Evolutionary conservation across 92 coral and sea anemone genomes (phyloP).

Genomic region (Porites evermanni): DNA sequence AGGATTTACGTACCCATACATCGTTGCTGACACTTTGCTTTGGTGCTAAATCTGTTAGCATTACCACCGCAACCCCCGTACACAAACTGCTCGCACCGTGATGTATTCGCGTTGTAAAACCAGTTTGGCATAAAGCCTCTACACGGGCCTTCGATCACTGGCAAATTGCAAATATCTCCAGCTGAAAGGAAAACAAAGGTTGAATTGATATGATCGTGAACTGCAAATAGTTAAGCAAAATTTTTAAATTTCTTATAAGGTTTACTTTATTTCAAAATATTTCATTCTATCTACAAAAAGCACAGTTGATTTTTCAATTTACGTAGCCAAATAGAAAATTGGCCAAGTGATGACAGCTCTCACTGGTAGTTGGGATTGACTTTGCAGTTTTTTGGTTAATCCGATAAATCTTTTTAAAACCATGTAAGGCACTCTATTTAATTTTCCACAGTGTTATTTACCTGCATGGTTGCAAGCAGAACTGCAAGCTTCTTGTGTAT

Average conservation of each 20-base stretch:
- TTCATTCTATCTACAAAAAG: too few species aligned
- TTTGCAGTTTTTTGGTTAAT: too few species aligned
- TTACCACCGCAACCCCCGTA: constrained; percentile 91
- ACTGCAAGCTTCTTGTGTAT: constrained; percentile 62
- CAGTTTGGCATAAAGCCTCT: constrained; percentile 71
- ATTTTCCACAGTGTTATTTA: neutral
- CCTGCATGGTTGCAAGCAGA: constrained; percentile 78
- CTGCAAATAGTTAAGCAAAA: too few species aligned
- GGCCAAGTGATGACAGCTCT: too few species aligned
- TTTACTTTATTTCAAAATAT: too few species aligned
- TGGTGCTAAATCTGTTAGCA: constrained; percentile 71
- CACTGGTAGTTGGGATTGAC: too few species aligned
- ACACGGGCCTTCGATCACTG: constrained; percentile 68
- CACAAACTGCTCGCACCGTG: constrained; percentile 67
- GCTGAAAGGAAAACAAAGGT: constrained; percentile 21
- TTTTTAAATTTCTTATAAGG: too few species aligned
- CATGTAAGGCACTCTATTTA: too few species aligned
- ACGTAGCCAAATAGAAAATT: too few species aligned
- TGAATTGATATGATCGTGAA: too few species aligned
- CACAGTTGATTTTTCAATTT: too few species aligned
- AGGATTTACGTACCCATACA: constrained; percentile 55
- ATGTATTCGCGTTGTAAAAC: constrained; percentile 63
- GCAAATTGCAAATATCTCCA: constrained; percentile 71
- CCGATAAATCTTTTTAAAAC: too few species aligned
- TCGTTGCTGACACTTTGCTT: constrained; percentile 54